Evolutionary conservation across 1,140 invertebrate species (phyloP).

Genomic region (Drosophila lowei): DNA sequence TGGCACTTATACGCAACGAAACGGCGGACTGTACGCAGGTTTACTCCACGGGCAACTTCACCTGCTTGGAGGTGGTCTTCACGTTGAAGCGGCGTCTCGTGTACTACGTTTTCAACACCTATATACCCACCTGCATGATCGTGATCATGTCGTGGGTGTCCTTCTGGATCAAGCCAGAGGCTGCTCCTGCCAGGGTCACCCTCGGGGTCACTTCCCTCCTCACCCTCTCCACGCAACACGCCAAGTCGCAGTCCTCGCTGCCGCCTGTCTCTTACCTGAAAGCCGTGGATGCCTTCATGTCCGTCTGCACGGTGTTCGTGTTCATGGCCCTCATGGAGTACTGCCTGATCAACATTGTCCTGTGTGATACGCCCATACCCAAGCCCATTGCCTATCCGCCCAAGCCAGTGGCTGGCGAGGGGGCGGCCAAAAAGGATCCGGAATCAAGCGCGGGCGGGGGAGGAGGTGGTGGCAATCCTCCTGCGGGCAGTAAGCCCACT

Average conservation of each 20-base stretch:
- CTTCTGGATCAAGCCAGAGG: conserved; percentile 96
- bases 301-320: conserved; percentile 94
- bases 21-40: conserved; percentile 94
- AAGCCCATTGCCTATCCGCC: conserved; percentile 82
- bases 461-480: conserved; percentile 34
- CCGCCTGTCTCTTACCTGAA: conserved; percentile 95
- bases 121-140: conserved; percentile 93
- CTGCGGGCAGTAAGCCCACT: conserved; percentile 44
- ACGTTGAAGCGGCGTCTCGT: conserved; percentile 92
- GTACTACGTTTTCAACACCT: conserved; percentile 94
- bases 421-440: conserved; percentile 58
- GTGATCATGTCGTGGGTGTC: conserved; percentile 97
- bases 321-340: conserved; percentile 98
- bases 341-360: conserved; percentile 94
- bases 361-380: conserved; percentile 83
- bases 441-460: conserved; percentile 42
- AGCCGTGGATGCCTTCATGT: conserved; percentile 96
- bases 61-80: conserved; percentile 93
- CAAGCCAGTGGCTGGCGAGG: conserved; percentile 71
- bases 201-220: conserved; percentile 94
- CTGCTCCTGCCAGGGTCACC: conserved; percentile 93
- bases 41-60: conserved; percentile 90
- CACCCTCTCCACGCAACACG: conserved; percentile 95
- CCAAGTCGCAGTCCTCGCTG: conserved; percentile 93
- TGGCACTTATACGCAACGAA: conserved; percentile 92